Evolutionary conservation across 2,888 invertebrate species (phyloP).

Genomic region (Lithosia quadra): DNA sequence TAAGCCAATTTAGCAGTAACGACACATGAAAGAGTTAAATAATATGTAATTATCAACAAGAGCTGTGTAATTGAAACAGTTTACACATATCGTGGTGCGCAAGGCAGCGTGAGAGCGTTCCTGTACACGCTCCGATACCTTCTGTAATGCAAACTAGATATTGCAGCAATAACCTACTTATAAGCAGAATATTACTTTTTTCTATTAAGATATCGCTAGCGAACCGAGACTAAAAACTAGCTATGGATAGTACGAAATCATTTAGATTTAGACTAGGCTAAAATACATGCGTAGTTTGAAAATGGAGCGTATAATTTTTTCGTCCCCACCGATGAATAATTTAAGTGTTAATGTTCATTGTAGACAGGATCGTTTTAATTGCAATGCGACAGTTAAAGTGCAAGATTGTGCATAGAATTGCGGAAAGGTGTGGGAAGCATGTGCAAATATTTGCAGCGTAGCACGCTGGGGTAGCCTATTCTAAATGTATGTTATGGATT

Average conservation of each 20-base stretch:
- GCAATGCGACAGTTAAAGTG: too few species aligned
- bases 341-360: too few species aligned
- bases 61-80: conserved; percentile 29
- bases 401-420: too few species aligned
- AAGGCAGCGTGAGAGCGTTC: conserved; percentile 49
- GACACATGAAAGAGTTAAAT: conserved; percentile 34
- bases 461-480: too few species aligned
- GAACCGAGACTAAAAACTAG: conserved; percentile 3
- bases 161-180: conserved; percentile 32
- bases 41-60: conserved; percentile 25
- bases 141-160: conserved; percentile 22
- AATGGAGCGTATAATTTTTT: too few species aligned
- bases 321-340: too few species aligned
- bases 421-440: too few species aligned
- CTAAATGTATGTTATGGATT: too few species aligned
- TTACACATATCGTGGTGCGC: conserved; percentile 30
- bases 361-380: too few species aligned
- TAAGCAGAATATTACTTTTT: conserved; percentile 14
- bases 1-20: conserved; percentile 20
- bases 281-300: neutral
- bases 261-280: neutral
- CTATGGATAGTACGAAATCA: neutral
- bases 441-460: too few species aligned
- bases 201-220: neutral
- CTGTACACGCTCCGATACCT: conserved; percentile 45